Conservation (phyloP, 2,113 vertebrate genomes). For the Pardalotus punctatus region DNA sequence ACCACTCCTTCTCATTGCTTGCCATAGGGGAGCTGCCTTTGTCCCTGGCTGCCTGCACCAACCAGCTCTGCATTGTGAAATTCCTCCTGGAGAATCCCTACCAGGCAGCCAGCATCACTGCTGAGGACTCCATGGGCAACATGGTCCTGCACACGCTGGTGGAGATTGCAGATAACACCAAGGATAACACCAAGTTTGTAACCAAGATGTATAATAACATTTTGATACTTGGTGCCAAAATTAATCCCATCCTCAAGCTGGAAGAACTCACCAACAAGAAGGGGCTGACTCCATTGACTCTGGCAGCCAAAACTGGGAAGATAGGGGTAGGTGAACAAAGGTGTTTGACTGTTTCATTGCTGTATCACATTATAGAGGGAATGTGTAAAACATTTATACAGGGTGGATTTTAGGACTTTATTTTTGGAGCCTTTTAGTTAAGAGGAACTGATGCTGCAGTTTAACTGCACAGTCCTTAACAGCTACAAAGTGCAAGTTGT, state of each 20-base stretch:
- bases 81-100: conserved; percentile 86
- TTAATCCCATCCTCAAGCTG: conserved; percentile 81
- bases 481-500: not conserved
- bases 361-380: not conserved
- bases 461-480: not conserved
- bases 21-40: conserved; percentile 89
- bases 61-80: conserved; percentile 88
- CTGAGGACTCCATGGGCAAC: conserved; percentile 87
- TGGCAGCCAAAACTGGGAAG: conserved; percentile 92
- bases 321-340: conserved; percentile 76
- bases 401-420: not conserved
- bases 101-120: conserved; percentile 70
- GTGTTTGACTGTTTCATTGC: not conserved
- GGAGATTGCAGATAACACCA: conserved; percentile 85
- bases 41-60: conserved; percentile 93
- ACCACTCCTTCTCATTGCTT: not conserved
- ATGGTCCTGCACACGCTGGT: conserved; percentile 90
- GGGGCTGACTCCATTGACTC: conserved; percentile 85
- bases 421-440: not conserved
- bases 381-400: not conserved
- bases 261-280: conserved; percentile 86
- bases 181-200: conserved; percentile 89
- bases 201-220: conserved; percentile 90
- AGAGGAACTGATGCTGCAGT: not conserved
- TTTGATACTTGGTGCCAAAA: conserved; percentile 77